Evolutionary conservation across 2,797 vertebrate genomes (phyloP), one percentile per base, ranked within the genome.

Genomic region (Microhierax caerulescens): DNA sequence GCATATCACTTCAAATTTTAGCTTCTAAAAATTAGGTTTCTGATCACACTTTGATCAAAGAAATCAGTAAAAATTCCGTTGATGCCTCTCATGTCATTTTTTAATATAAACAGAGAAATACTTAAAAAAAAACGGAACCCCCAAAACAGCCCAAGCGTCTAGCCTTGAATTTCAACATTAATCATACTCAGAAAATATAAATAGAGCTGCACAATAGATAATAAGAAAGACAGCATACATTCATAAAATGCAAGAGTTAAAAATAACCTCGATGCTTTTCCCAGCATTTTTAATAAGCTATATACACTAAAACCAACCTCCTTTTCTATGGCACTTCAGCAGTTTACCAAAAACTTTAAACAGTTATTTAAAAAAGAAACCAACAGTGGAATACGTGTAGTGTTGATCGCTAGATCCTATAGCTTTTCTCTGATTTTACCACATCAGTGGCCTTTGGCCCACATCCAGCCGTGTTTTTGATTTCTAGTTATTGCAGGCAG

Each of bases 71-170:
- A 41, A 16, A 69, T 63, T 69, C 23, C 13, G 78, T 34, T 32
- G 37, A 90, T 70, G 47, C 23, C 81, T 92, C 47, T 67, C 30
- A 13, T 51, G 10, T 79, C 19, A 51, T 70, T 60, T 75, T 91
- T 75, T 65, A 86, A 65, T 32, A 73, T 36, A 72, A 93, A 74
- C 48, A 88, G 37, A 54, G 4, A 82, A 75, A 70, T 13, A n/a
- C 7, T 34, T 5, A 60, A 68, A 41, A 54, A 59, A 41, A 19
- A 15, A 3, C 1, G 7, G 16, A 28, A 21, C 5, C 1, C 1
- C 7, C 30, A 23, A 67, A 70, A 47, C 50, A 69, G 48, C 83
- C 17, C 19, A 63, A 78, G 36, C 18, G 25, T 67, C 41, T 81
- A 59, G 47, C 61, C 48, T 85, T 80, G 34, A 69, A 72, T 78